A percentile compares a stretch with the other conserved stretches of the same genome.
Conservation (phyloP, 2,797 vertebrate species). For the Anabacerthia variegaticeps region DNA sequence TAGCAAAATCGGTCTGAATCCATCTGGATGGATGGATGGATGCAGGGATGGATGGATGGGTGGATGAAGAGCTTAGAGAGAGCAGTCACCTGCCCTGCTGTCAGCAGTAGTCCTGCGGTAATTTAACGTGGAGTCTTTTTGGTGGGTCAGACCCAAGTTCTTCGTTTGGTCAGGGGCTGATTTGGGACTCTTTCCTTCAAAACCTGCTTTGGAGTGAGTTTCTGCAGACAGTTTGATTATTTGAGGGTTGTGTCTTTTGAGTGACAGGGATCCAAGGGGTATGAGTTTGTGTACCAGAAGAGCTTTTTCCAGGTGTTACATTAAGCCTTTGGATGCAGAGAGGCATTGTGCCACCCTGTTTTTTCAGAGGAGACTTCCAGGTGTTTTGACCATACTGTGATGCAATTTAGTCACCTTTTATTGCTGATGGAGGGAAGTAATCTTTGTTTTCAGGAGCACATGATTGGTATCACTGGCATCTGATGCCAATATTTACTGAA, state of each 20-base stretch:
- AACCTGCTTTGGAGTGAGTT: background rate
- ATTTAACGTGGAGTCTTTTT: background rate
- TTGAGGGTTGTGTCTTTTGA: background rate
- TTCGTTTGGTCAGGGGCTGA: background rate
- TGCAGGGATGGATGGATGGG: background rate
- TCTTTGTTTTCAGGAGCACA: background rate
- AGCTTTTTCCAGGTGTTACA: background rate
- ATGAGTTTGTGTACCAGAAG: background rate
- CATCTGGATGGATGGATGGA: background rate
- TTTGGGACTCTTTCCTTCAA: background rate
- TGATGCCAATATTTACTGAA: background rate
- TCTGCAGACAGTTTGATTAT: background rate
- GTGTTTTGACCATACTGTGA: background rate
- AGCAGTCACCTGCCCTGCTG: background rate
- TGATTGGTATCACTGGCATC: background rate
- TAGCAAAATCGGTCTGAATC: fast-evolving
- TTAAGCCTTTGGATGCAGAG: background rate
- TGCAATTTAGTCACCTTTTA: background rate
- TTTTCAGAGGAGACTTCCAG: background rate
- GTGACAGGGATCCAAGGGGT: background rate
- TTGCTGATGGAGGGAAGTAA: background rate
- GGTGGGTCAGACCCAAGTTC: background rate
- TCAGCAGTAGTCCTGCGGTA: fast-evolving
- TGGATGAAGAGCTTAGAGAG: background rate
- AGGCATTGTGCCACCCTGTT: background rate